Percentiles rank a stretch among this genome's conserved stretches.
Conservation (phyloP, 2,797 vertebrate species). For the Lacerta viridis region DNA sequence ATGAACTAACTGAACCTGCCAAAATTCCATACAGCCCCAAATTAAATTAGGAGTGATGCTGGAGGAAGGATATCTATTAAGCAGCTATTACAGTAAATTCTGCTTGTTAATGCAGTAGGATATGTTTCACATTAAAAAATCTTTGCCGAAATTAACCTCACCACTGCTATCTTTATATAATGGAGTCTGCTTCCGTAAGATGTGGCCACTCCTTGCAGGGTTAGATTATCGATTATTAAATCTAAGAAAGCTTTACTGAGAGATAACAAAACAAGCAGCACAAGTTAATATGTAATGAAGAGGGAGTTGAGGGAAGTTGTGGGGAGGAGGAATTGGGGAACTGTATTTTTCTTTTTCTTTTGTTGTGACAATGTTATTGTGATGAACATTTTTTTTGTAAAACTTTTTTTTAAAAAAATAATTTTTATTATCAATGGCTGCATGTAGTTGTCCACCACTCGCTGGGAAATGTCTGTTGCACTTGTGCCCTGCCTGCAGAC, state of each 20-base stretch:
- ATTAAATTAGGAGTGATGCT: neutral
- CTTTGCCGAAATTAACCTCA: neutral
- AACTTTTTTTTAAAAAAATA: too few species aligned
- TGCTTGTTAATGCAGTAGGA: neutral
- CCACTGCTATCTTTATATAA: neutral
- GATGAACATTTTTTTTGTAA: too few species aligned
- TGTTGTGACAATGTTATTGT: too few species aligned
- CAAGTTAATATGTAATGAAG: too few species aligned
- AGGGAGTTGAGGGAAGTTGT: too few species aligned
- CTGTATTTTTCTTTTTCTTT: too few species aligned
- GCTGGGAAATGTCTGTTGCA: neutral
- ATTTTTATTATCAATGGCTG: too few species aligned
- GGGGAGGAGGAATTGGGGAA: too few species aligned
- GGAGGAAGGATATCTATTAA: neutral
- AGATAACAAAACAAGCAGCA: too few species aligned
- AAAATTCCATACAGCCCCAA: neutral
- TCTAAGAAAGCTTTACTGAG: too few species aligned
- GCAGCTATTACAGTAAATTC: neutral
- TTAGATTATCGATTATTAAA: too few species aligned
- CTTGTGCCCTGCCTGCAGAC: neutral
- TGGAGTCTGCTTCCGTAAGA: neutral
- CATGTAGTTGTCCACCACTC: neutral
- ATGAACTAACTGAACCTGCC: too few species aligned
- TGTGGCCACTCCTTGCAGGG: neutral
- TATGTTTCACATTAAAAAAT: fast-evolving